phyloP scores from a whole-genome alignment of 2,888 invertebrate genomes.

The Cephonodes hylas region DNA sequence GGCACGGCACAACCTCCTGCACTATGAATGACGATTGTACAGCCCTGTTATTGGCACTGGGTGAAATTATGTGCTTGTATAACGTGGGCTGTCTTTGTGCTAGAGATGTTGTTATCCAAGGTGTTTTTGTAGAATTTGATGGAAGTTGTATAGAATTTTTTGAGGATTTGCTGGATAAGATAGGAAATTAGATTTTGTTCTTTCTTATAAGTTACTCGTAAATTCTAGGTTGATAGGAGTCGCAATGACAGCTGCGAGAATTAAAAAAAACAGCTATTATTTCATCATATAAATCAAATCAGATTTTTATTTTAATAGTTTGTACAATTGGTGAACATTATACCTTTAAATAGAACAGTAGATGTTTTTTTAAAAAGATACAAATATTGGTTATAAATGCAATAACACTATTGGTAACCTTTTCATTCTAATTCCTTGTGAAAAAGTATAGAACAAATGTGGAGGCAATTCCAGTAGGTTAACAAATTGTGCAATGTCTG shows the following conservation, averaged over 20 bases:
- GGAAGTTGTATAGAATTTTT: background rate
- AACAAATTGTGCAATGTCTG: constrained; percentile 72
- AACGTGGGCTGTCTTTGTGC: background rate
- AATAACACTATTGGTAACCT: background rate
- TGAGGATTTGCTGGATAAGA: too few species aligned
- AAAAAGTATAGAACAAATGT: constrained; percentile 43
- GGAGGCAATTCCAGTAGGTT: constrained; percentile 66
- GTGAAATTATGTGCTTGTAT: constrained; percentile 3
- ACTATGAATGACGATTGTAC: constrained; percentile 43
- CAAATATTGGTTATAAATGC: background rate
- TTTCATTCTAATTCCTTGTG: constrained; percentile 12
- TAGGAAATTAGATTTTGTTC: too few species aligned
- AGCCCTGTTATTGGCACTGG: background rate
- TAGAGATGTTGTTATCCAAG: background rate
- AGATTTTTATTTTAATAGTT: too few species aligned
- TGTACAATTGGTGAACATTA: too few species aligned
- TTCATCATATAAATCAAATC: too few species aligned
- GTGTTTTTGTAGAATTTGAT: background rate
- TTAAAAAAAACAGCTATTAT: too few species aligned
- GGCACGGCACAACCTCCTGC: constrained; percentile 33
- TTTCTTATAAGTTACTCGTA: too few species aligned
- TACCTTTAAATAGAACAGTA: too few species aligned
- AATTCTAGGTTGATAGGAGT: too few species aligned
- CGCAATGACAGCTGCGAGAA: too few species aligned
- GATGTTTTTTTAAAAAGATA: too few species aligned